Conservation (phyloP, 1,140 invertebrate genomes). For the Drosophila nigromelanica region DNA sequence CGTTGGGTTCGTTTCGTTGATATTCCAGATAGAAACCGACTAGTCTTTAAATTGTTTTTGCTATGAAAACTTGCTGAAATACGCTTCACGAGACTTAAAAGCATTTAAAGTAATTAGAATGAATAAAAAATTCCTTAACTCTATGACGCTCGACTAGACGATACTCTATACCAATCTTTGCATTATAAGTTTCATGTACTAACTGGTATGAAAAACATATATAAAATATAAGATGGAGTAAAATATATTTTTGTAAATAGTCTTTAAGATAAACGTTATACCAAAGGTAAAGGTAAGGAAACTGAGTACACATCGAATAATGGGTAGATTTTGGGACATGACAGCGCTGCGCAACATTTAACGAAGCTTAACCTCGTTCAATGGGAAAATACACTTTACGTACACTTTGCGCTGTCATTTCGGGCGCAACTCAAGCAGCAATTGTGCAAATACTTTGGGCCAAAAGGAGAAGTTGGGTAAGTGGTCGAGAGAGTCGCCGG, state of each 20-base stretch:
- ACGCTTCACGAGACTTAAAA: slow-evolving; percentile 76
- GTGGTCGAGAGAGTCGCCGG: slow-evolving; percentile 5
- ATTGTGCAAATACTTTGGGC: slow-evolving; percentile 80
- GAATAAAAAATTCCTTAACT: slow-evolving; percentile 19
- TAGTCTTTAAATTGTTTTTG: slow-evolving; percentile 33
- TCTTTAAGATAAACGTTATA: too few species aligned
- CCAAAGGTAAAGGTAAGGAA: too few species aligned
- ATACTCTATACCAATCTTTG: background rate
- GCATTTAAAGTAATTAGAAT: slow-evolving; percentile 76
- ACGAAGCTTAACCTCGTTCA: slow-evolving; percentile 82
- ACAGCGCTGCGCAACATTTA: slow-evolving; percentile 70
- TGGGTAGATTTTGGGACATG: background rate
- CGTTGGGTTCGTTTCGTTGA: slow-evolving; percentile 56
- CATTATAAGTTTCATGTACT: too few species aligned
- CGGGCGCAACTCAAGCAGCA: slow-evolving; percentile 76
- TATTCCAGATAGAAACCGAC: slow-evolving; percentile 42
- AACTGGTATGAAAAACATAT: too few species aligned
- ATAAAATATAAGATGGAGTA: too few species aligned
- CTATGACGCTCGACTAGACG: slow-evolving; percentile 31
- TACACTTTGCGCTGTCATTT: slow-evolving; percentile 82
- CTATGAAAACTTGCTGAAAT: slow-evolving; percentile 69
- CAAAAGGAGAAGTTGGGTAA: slow-evolving; percentile 28
- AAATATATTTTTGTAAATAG: too few species aligned
- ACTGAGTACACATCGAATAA: too few species aligned
- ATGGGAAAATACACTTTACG: slow-evolving; percentile 79